Base-by-base conservation (phyloP, 92 coral and sea anemone species). In the Umimayanthus chanpuru region DNA sequence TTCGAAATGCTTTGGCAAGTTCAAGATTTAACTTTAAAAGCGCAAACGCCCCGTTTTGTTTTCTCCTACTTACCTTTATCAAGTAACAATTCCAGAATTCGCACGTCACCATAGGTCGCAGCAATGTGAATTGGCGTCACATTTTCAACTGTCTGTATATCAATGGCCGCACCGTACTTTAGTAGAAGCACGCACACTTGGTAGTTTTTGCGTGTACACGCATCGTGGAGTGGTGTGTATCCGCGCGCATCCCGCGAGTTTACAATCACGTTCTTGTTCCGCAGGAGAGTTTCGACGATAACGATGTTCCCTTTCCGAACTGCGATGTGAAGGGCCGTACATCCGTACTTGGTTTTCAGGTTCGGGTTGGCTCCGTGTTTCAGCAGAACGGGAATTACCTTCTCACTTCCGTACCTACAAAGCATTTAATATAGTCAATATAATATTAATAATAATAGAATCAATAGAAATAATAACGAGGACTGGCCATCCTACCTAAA, bases 251-350 rank as follows among this genome's bases (percentile, higher is more conserved):
- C 61, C 77, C 65, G 77, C 77, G 87, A 66, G 43, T 83, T 44
- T 49, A 83, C 77, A 10, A 25, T 43, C 11, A 29, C 77, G 4
- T 44, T 68, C 77, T 83, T 83, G 77, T 28, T 83, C 20, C 43
- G 78, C 65, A 83, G 78, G 2, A 83, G 87, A 83, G 65, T 68
- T 50, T 83, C 39, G 4, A 70, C 67, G 65, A 68, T 47, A 10
- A 6, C 21, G 14, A 70, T 26, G 23, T 68, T 83, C 32, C 66
- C 77, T 72, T 44, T 83, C 55, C 53, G 77, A 44, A 40, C 43
- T 64, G 87, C 87, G 50, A 83, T 18, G 78, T 83, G 87, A 71
- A 83, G 87, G 28, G 87, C 77, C 5, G 87, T 83, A 32, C 53
- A 41, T 6, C 87, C 87, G 25, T 83, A 44, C 28, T 43, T 83